Base-by-base conservation (phyloP, 1,140 invertebrate genomes). In the Dinothrombium tinctorium region DNA sequence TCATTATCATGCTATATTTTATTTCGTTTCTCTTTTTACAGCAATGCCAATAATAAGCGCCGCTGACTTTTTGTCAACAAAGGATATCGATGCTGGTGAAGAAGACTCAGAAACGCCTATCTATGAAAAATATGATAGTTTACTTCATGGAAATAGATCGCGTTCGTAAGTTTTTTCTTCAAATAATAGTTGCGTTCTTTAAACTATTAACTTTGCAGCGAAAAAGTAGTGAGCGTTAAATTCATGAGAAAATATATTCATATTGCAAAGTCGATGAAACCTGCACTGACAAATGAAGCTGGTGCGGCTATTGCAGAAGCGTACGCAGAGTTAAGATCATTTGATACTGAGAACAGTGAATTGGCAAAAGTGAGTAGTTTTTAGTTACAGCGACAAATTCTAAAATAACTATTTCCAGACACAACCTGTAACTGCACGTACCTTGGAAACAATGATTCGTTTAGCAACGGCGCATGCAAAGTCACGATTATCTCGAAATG, bases 231-330 rank as follows among this genome's bases (percentile, higher is more conserved):
- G 0, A 84, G 72, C 40, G 75, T 86, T 33, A 70, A 76, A 36
- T 99, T 99, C 52, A 89, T 99, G 82, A 69, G 76, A 45, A 98
- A 98, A 57, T 99, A 90, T 53, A 82, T 99, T 41, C 78, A 94
- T 55, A 75, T 96, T 49, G 48, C 62, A 3, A 59, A 61, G 41
- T 53, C 53, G 12, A 46, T 64, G 17, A 60, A 59, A 57, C 92
- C 94, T 2, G 69, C 66, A 41, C 60, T 99, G 25, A 87, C 81
- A 0, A 69, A 80, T 55, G 79, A 87, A 54, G 90, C 90, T 0
- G 76, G 75, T 17, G 70, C 78, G 51, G 69, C 69, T n/a, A 92
- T 99, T 46, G 71, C 86, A 5, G 82, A 92, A 48, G 82, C 94
- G 58, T 99, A 98, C 58, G 72, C 87, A 0, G 70, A 73, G 49